Evolutionary conservation across 2,797 vertebrate genomes (phyloP), one percentile per base, ranked within the genome.

Genomic region (Scleropages formosus): DNA sequence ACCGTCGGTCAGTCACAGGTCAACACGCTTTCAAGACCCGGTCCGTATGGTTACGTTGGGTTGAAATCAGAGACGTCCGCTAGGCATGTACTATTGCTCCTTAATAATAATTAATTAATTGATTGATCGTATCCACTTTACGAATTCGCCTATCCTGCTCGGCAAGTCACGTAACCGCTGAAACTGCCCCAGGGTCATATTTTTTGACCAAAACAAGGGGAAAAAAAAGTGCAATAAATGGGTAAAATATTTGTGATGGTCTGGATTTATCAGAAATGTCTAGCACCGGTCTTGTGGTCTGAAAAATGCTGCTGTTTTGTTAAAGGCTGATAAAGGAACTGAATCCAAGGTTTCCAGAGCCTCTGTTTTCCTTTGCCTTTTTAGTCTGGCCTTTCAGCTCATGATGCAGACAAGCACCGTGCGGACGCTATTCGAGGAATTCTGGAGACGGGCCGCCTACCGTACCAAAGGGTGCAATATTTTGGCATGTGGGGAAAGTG

Each of bases 401-500:
- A 27, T 13, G 24, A 56, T 58, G 51, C 12, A 18, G 15, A 4
- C 16, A 53, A 53, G 24, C 22, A 69, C 44, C 11, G 24, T 18
- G 70, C 12, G 49, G 53, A 69, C 51, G 4, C 49, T 18, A 58
- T 49, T 56, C 69, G 16, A 46, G 46, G 20, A 15, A 8, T 7
- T 0, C n/a, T 6, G 26, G 4, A 22, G n/a, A 6, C 3, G 10
- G 18, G 49, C 47, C n/a, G 69, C 24, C 1, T 26, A 71, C 27
- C 51, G 13, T 16, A 51, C 69, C 69, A 71, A 39, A 71, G 69
- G 20, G 26, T 71, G 58, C 69, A 56, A 39, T 71, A 39, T 26
- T 58, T 31, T 6, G 8, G 51, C 51, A 31, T 12, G n/a, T 56
- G 69, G 69, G 49, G 56, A 26, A 8, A 18, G 51, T 16, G 69